Evolutionary conservation across 2,888 invertebrate genomes (phyloP).

Genomic region (Zootermopsis nevadensis): DNA sequence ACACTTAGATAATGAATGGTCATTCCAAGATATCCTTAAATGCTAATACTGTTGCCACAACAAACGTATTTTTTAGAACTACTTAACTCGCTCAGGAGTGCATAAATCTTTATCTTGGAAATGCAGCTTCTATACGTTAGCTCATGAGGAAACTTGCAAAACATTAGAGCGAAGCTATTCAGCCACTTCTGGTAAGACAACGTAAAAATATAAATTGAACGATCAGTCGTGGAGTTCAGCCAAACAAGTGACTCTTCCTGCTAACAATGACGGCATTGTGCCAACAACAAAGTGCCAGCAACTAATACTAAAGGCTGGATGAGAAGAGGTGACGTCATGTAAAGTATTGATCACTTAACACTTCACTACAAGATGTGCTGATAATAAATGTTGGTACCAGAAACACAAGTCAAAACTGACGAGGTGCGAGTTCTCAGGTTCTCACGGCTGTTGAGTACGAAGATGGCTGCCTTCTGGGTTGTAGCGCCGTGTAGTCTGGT

Average conservation of each 20-base stretch:
- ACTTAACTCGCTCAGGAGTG: background rate
- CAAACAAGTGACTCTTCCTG: background rate
- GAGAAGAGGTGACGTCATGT: no score
- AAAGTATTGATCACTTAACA: no score
- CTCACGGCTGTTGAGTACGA: no score
- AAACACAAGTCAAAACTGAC: no score
- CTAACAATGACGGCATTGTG: background rate
- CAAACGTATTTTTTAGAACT: background rate
- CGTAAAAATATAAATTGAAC: constrained; percentile 3
- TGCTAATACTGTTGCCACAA: background rate
- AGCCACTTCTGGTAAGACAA: background rate
- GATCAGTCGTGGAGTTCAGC: background rate
- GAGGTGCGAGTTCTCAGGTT: no score
- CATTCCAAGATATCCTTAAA: background rate
- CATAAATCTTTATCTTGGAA: background rate
- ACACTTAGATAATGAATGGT: background rate
- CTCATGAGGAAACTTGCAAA: no score
- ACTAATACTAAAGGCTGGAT: no score
- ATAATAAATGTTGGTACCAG: no score
- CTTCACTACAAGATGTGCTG: no score
- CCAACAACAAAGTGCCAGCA: background rate
- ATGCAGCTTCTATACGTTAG: background rate
- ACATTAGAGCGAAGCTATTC: background rate
- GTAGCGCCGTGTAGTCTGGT: no score
- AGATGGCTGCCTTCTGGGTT: no score